These are phyloP conservation scores for Agonopterix arenella DNA, from an alignment of 2,888 invertebrate species.

Conservation along the genomic window DNA sequence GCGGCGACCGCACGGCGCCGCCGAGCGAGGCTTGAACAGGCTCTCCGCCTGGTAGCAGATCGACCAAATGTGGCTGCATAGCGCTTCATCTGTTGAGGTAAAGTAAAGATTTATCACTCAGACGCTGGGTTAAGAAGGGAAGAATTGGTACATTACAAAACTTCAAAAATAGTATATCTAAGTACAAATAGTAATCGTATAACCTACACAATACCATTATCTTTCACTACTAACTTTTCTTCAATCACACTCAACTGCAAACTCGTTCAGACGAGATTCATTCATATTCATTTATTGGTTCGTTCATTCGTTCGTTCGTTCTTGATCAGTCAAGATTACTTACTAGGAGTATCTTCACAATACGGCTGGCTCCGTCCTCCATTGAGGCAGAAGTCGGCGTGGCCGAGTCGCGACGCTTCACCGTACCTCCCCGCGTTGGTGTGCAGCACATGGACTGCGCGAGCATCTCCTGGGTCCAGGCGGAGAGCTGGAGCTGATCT, in stretches of 20 bases:
- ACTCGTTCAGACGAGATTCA: too few species aligned
- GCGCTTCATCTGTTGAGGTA: constrained; percentile 79
- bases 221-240: too few species aligned
- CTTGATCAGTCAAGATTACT: constrained; percentile 33
- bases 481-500: constrained; percentile 79
- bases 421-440: constrained; percentile 89
- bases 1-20: constrained; percentile 84
- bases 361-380: constrained; percentile 87
- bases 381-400: constrained; percentile 88
- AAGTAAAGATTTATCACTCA: too few species aligned
- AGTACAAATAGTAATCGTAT: too few species aligned
- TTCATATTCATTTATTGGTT: too few species aligned
- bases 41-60: constrained; percentile 89
- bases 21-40: constrained; percentile 76
- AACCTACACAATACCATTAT: too few species aligned
- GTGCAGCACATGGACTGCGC: constrained; percentile 86
- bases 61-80: constrained; percentile 89
- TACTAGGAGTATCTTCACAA: constrained; percentile 83
- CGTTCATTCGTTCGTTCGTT: too few species aligned
- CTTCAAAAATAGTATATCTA: too few species aligned
- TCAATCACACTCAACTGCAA: too few species aligned
- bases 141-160: too few species aligned
- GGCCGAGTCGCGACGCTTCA: constrained; percentile 83
- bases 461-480: constrained; percentile 84
- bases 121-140: too few species aligned